phyloP scores from a whole-genome alignment of 2,113 vertebrate genomes.

The Megalops atlanticus region DNA sequence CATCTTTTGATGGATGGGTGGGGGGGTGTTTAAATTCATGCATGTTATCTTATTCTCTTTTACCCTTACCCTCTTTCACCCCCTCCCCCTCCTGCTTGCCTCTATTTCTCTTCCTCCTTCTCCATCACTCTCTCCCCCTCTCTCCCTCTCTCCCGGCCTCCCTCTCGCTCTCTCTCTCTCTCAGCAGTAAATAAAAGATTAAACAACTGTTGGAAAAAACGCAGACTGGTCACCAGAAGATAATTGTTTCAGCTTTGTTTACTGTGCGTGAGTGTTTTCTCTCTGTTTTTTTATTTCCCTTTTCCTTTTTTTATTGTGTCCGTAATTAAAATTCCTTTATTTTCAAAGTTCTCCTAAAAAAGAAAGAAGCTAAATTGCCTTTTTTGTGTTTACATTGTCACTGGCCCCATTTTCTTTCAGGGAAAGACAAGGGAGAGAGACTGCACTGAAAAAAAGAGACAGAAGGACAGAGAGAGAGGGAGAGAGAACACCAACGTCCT shows the following conservation, averaged over 20 bases:
- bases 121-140: slow-evolving; percentile 45
- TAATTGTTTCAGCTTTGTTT: slow-evolving; percentile 83
- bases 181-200: slow-evolving; percentile 81
- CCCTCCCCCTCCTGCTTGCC: slow-evolving; percentile 33
- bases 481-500: slow-evolving; percentile 61
- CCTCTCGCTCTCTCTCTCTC: slow-evolving; percentile 55
- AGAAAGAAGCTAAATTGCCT: slow-evolving; percentile 74
- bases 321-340: slow-evolving; percentile 81
- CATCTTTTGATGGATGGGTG: slow-evolving; percentile 64
- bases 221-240: slow-evolving; percentile 81
- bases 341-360: slow-evolving; percentile 79
- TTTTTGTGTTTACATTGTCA: slow-evolving; percentile 76
- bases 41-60: slow-evolving; percentile 71
- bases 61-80: slow-evolving; percentile 56
- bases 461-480: not conserved
- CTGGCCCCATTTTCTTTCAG: slow-evolving; percentile 62
- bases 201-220: slow-evolving; percentile 78
- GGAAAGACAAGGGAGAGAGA: too few relatives aligned
- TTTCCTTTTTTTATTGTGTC: slow-evolving; percentile 74
- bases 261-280: slow-evolving; percentile 74
- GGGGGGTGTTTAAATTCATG: slow-evolving; percentile 68
- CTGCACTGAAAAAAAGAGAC: slow-evolving; percentile 51
- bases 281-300: slow-evolving; percentile 68
- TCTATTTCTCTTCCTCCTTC: slow-evolving; percentile 34
- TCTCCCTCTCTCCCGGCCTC: slow-evolving; percentile 47